Evolutionary conservation across 1,140 invertebrate species (phyloP), one percentile per base, ranked within the genome.

Genomic region (Scaptomyza graminum): DNA sequence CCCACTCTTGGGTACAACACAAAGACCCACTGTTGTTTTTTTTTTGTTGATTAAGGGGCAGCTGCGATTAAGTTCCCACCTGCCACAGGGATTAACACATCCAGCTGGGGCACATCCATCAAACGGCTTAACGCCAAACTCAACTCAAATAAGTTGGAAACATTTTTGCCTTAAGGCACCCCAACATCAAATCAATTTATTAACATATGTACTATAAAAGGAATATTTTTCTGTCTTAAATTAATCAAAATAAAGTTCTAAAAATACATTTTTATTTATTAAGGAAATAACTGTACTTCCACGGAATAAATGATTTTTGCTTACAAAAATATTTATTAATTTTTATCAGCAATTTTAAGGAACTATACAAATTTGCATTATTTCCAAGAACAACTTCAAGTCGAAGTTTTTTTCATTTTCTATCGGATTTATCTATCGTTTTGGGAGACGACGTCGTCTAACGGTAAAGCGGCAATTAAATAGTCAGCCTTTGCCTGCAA

Each of bases 21-120:
- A 22, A 22, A 22, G 18, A 6, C 28, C 28, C 28, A 31, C 5
- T 31, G 28, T 12, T 39, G 3, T 39, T 39, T 39, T 39, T 39
- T 12, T 39, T 12, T n/a, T n/a, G 11, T 41, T 12, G 12, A 5
- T 39, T n/a, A 11, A 6, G 28, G 16, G 22, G n/a, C n/a, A 13
- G 4, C 3, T 25, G 9, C 12, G 18, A 28, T 37, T 44, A 25
- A 31, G n/a, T 34, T 34, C 31, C 54, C 57, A 73, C 64, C 70
- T 61, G 64, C 70, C 64, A 25, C 28, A 12, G 70, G 56, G 64
- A 67, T 73, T 68, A 73, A 37, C 56, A 22, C 28, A 16, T 56
- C 43, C 70, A 73, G 50, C 70, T 68, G 63, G 64, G 57, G 28
- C 69, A 44, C 64, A 73, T 73, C 64, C 70, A 73, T 73, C 70